Percentiles rank a stretch among this genome's conserved stretches.
Conservation (phyloP, 1,140 invertebrate species). For the Formica exsecta region DNA sequence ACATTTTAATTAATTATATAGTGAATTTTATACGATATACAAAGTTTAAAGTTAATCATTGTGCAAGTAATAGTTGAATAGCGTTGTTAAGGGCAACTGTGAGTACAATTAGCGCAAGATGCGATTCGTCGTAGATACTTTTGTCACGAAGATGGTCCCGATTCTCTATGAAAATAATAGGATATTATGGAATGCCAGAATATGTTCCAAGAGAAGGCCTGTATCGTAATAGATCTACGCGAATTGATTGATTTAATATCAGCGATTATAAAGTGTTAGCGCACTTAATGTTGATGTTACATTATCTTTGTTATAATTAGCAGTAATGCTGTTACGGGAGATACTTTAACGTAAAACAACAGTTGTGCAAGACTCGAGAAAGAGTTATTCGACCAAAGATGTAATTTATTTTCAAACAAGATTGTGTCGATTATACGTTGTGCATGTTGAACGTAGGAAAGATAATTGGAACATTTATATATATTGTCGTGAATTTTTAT, state of each 20-base stretch:
- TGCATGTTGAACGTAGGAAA: constrained; percentile 41
- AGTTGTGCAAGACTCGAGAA: neutral
- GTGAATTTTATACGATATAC: constrained; percentile 66
- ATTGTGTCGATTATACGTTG: neutral
- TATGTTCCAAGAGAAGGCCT: constrained; percentile 58
- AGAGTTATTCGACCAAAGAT: neutral
- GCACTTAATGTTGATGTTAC: constrained; percentile 48
- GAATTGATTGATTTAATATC: constrained; percentile 54
- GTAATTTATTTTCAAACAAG: constrained; percentile 42
- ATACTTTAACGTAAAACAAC: constrained; percentile 22
- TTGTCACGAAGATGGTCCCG: constrained; percentile 34
- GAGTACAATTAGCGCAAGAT: constrained; percentile 76
- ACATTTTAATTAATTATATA: constrained; percentile 14
- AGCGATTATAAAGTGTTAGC: constrained; percentile 54
- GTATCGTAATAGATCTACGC: constrained; percentile 59
- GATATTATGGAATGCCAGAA: constrained; percentile 47
- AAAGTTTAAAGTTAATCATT: constrained; percentile 31
- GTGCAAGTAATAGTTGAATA: constrained; percentile 54
- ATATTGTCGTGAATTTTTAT: constrained; percentile 46
- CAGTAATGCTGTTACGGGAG: constrained; percentile 37
- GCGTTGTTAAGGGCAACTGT: constrained; percentile 65
- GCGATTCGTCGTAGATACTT: constrained; percentile 65
- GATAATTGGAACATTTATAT: constrained; percentile 32
- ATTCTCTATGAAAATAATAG: constrained; percentile 43
- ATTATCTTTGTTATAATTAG: constrained; percentile 48